Base-by-base conservation (phyloP, 2,888 invertebrate genomes). In the Lissonota sp. region DNA sequence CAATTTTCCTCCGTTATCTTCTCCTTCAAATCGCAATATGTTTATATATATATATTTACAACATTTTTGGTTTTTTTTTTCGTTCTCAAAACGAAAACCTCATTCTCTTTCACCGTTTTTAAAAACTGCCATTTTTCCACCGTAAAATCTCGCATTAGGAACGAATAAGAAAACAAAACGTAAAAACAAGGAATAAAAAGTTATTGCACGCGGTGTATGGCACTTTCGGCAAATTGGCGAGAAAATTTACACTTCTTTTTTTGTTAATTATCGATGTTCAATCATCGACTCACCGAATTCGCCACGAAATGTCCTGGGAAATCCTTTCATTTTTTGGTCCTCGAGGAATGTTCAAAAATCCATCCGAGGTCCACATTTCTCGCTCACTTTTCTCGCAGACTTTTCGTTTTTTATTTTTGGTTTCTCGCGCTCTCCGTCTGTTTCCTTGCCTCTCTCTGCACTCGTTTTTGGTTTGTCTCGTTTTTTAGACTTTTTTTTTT, bases 151-250 rank as follows among this genome's bases (percentile, higher is more conserved):
- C 16, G n/a, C 26, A 12, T 37, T 40, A 60, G 10, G 26, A 63
- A 55, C 8, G 63, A 69, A 64, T 7, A 16, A 49, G 12, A 53
- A 60, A 8, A 51, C 49, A 10, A 58, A 69, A 42, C 1, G 40
- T 57, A 70, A 57, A 12, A 70, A 70, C 7, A 69, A 69, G 14
- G 42, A 60, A 70, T 40, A 14, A 40, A 70, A 42, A 53, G 26
- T 44, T 72, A 80, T 80, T 69, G 72, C 80, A 76, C 80, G 71
- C 58, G 66, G 12, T 71, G 46, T 55, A 62, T 64, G 58, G 73
- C 74, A 79, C 79, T 79, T 74, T 55, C 71, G 70, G 71, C 49
- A 58, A 26, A 26, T 26, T 26, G 14, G 39, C 73, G 79, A 69
- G 63, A 14, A 66, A 14, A n/a, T 70, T 26, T 70, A 5, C 58